Evolutionary conservation across 2,113 vertebrate genomes (phyloP).

Genomic region (Polypterus senegalus): DNA sequence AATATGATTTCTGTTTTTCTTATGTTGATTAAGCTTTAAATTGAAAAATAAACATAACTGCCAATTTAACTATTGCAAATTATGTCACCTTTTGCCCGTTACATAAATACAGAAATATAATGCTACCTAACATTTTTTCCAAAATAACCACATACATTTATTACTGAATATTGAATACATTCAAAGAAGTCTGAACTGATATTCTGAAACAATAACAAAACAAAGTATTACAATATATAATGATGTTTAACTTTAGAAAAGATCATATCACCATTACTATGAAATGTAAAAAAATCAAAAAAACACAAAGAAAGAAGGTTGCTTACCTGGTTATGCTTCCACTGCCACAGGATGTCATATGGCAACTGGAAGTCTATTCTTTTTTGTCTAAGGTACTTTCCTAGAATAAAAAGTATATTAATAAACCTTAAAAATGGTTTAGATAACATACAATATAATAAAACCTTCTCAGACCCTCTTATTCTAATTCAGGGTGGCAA

Average conservation of each 20-base stretch:
- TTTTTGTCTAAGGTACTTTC: constrained; percentile 92
- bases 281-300: background rate
- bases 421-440: too few relatives aligned
- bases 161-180: too few relatives aligned
- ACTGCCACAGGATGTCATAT: constrained; percentile 92
- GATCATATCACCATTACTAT: background rate
- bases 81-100: too few relatives aligned
- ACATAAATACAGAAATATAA: too few relatives aligned
- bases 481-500: too few relatives aligned
- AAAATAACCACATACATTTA: background rate
- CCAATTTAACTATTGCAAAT: too few relatives aligned
- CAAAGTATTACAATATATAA: background rate
- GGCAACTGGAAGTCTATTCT: constrained; percentile 91
- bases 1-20: too few relatives aligned
- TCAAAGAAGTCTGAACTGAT: background rate
- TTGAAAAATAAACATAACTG: too few relatives aligned
- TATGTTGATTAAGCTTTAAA: too few relatives aligned
- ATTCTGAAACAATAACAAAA: background rate
- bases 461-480: too few relatives aligned
- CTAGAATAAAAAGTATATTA: constrained; percentile 43
- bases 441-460: too few relatives aligned
- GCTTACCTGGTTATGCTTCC: constrained; percentile 86
- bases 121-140: too few relatives aligned
- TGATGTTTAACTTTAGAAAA: background rate
- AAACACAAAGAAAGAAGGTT: background rate